phyloP scores from a whole-genome alignment of 2,797 vertebrate species.

The Ciconia nigra region DNA sequence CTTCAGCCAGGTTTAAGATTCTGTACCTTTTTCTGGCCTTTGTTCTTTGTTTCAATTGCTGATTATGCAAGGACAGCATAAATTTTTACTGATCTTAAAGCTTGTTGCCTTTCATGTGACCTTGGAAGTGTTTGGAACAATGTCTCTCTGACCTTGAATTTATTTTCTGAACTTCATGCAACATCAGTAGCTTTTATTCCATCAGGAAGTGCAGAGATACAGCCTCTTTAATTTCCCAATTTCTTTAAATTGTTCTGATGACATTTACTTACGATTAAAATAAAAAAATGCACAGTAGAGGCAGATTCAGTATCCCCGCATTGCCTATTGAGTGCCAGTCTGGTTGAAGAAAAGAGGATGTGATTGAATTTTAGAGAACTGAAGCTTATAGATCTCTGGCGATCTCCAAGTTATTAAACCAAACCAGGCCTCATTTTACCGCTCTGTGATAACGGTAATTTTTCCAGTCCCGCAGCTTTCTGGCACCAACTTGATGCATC shows the following conservation, averaged over 20 bases:
- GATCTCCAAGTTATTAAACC: neutral
- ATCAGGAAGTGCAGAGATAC: neutral
- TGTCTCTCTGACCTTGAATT: neutral
- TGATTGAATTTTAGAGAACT: neutral
- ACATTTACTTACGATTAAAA: constrained; percentile 2
- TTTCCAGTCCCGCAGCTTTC: neutral
- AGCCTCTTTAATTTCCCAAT: constrained; percentile 8
- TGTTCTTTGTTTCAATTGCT: neutral
- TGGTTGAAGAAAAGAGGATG: neutral
- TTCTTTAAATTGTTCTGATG: constrained; percentile 21
- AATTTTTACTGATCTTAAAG: neutral
- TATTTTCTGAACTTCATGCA: neutral
- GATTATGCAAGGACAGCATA: neutral
- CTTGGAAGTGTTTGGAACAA: neutral
- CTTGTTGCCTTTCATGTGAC: neutral
- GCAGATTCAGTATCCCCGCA: neutral
- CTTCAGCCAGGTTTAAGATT: neutral
- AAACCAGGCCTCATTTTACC: neutral
- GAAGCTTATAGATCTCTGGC: neutral
- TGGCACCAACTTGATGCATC: neutral
- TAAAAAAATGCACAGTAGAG: neutral
- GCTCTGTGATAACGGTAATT: neutral
- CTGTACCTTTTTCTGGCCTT: neutral
- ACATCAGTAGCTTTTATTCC: neutral
- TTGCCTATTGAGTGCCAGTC: neutral